Evolutionary conservation across 2,113 vertebrate genomes (phyloP).

Genomic region (Austrofundulus limnaeus): DNA sequence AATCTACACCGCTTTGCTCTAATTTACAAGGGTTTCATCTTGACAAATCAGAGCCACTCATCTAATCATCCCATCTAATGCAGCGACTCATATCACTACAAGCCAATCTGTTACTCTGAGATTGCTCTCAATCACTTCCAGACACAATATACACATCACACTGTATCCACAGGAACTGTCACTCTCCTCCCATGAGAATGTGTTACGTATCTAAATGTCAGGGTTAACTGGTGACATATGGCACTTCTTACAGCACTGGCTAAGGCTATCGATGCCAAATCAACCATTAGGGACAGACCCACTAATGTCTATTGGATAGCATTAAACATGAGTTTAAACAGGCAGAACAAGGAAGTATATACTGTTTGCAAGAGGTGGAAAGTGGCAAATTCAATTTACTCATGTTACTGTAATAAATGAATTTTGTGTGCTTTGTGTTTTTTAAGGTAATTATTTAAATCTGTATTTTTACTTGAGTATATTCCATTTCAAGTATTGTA

Average conservation of each 20-base stretch:
- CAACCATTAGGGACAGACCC: constrained; percentile 58
- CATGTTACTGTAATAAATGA: no score
- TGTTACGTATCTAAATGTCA: constrained; percentile 48
- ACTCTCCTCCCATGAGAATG: constrained; percentile 39
- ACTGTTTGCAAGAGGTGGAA: no score
- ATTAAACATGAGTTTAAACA: constrained; percentile 59
- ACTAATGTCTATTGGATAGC: constrained; percentile 46
- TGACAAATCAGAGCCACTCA: constrained; percentile 12
- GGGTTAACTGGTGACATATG: constrained; percentile 56
- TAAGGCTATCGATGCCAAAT: constrained; percentile 55
- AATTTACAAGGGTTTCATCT: constrained; percentile 14
- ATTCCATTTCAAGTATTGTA: no score
- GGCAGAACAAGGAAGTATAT: background rate
- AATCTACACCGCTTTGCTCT: constrained; percentile 4
- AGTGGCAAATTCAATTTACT: no score
- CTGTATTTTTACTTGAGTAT: no score
- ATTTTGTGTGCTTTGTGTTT: no score
- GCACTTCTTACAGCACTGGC: constrained; percentile 34
- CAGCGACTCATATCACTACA: constrained; percentile 17
- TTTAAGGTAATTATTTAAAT: no score
- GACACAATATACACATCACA: constrained; percentile 20
- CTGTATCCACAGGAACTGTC: constrained; percentile 27
- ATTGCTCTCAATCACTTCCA: constrained; percentile 28
- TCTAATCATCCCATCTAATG: constrained; percentile 12
- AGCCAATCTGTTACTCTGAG: constrained; percentile 28